phyloP scores from a whole-genome alignment of 2,113 vertebrate species.

The Vulpes lagopus region DNA sequence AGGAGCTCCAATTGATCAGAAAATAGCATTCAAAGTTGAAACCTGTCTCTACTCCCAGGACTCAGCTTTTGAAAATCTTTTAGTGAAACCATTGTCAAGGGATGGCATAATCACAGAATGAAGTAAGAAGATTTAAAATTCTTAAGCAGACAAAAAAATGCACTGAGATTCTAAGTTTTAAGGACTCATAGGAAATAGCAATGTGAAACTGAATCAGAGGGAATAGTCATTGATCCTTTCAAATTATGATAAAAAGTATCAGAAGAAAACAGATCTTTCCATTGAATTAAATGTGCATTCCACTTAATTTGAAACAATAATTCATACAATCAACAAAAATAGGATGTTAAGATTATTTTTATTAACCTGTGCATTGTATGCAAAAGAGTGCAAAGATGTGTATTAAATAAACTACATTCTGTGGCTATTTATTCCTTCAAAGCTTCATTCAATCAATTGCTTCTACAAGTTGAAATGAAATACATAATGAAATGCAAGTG shows the following conservation, averaged over 20 bases:
- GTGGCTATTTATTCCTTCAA: neutral
- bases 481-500: neutral
- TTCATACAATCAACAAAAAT: neutral
- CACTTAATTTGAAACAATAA: slow-evolving; percentile 41
- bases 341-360: slow-evolving; percentile 15
- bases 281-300: neutral
- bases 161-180: slow-evolving; percentile 42
- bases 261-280: slow-evolving; percentile 44
- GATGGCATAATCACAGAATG: slow-evolving; percentile 64
- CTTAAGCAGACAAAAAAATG: slow-evolving; percentile 66
- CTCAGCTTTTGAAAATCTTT: slow-evolving; percentile 73
- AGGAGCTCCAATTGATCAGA: slow-evolving; percentile 73
- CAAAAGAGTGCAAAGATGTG: neutral
- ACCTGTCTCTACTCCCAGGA: slow-evolving; percentile 58
- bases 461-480: slow-evolving; percentile 36
- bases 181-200: slow-evolving; percentile 33
- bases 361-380: neutral
- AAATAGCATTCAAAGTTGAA: slow-evolving; percentile 71
- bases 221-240: slow-evolving; percentile 30
- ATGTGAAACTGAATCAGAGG: slow-evolving; percentile 18
- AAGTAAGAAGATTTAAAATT: slow-evolving; percentile 76
- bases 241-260: neutral
- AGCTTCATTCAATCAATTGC: neutral
- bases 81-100: slow-evolving; percentile 62
- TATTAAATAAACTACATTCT: neutral